Conservation (phyloP, 2,113 vertebrate genomes). For the Cochlearius cochlearius region DNA sequence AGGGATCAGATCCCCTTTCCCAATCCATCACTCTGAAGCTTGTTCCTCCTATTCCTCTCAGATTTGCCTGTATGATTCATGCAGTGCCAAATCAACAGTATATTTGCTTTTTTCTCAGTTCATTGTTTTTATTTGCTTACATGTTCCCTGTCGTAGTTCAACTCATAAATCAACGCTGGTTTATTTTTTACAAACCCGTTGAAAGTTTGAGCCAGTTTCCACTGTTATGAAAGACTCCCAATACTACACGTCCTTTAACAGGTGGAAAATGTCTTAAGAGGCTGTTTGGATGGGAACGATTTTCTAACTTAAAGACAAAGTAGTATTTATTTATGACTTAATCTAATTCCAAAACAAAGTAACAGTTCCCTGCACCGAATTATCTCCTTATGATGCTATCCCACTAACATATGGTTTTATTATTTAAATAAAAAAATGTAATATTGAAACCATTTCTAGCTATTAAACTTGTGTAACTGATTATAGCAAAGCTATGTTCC, state of each 20-base stretch:
- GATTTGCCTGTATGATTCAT: slow-evolving; percentile 48
- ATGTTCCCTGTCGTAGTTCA: slow-evolving; percentile 61
- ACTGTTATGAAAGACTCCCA: slow-evolving; percentile 63
- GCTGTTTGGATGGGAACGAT: slow-evolving; percentile 40
- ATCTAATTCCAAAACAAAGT: slow-evolving; percentile 63
- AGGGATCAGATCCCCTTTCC: slow-evolving; percentile 53
- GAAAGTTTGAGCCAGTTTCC: slow-evolving; percentile 63
- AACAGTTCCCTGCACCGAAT: slow-evolving; percentile 3
- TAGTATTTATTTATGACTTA: slow-evolving; percentile 63
- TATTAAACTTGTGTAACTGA: slow-evolving; percentile 33
- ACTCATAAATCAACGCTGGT: slow-evolving; percentile 61
- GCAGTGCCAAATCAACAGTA: slow-evolving; percentile 51
- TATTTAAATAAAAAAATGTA: slow-evolving; percentile 50
- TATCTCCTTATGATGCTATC: slow-evolving; percentile 42
- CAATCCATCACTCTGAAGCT: slow-evolving; percentile 50
- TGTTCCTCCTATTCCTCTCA: slow-evolving; percentile 26
- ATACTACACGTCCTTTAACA: slow-evolving; percentile 48
- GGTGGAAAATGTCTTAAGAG: slow-evolving; percentile 63
- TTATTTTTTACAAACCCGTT: slow-evolving; percentile 66
- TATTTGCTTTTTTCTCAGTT: slow-evolving; percentile 58
- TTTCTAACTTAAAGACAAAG: slow-evolving; percentile 62
- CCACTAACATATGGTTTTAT: slow-evolving; percentile 40
- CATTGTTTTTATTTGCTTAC: slow-evolving; percentile 72
- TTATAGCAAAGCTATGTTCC: slow-evolving; percentile 13
- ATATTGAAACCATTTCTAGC: slow-evolving; percentile 34